Evolutionary conservation across 1,140 invertebrate genomes (phyloP), one percentile per base, ranked within the genome.

Genomic region (Brachionus asplanchnoidis): DNA sequence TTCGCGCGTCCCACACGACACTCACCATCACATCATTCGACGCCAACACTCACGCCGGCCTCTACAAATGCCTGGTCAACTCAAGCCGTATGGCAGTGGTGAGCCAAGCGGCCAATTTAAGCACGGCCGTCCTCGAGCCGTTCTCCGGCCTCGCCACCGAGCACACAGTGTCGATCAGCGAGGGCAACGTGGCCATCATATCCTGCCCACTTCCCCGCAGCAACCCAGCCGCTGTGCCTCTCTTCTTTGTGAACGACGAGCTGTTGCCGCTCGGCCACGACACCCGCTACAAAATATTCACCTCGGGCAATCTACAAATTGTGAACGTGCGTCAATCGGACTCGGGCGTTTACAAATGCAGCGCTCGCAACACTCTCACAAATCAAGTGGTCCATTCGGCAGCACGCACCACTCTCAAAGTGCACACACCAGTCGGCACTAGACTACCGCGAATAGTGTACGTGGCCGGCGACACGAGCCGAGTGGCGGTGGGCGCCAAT

Each of bases 161-260:
- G 12, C 28, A 46, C 46, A 23, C 70, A 4, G 20, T 78, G 14
- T 17, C 56, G 26, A n/a, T 83, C 11, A 85, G 78, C 7, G 80
- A 85, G 1, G 92, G 93, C 6, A 94, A 94, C 85, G 93, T 91
- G 2, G 92, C 94, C 0, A 91, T 93, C 0, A 92, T 95, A 85
- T 92, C 92, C 14, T 95, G 94, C 88, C 92, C 92, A 44, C 91
- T 92, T 11, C 94, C 94, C 0, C 86, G 92, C 26, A 93, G 93
- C 0, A 92, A 93, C 53, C 94, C 94, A 8, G 92, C 92, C 46
- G 90, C 92, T 28, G 87, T 90, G 86, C 91, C 79, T 0, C 23
- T 70, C n/a, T 84, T 80, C 26, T 53, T 32, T 60, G 23, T 85
- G 7, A 83, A 85, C 75, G 53, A 53, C 53, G 12, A 65, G 14